These are phyloP conservation scores for Pemphigus obesinymphae DNA, from an alignment of 1,140 invertebrate genomes.

Conservation along the genomic window DNA sequence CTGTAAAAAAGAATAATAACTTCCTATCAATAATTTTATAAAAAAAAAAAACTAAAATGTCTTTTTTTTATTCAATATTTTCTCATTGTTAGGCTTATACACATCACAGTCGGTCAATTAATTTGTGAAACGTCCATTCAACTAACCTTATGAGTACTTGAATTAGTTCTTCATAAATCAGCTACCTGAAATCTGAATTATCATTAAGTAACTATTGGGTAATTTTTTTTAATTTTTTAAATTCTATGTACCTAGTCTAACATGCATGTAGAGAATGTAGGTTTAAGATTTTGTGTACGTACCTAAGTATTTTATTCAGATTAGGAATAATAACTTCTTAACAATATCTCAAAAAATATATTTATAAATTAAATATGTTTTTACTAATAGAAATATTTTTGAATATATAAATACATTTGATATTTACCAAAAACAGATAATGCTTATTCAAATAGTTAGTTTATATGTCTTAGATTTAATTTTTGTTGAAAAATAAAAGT, in stretches of 20 bases:
- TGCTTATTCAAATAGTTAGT: neutral
- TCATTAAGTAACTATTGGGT: constrained; percentile 19
- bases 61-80: constrained; percentile 17
- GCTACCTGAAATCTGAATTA: neutral
- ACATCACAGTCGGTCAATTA: neutral
- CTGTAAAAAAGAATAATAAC: no score
- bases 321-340: neutral
- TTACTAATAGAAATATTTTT: neutral
- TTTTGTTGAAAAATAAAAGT: neutral
- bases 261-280: neutral
- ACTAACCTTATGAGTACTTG: neutral
- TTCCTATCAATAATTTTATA: neutral
- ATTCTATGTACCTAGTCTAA: constrained; percentile 1
- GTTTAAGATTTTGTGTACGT: neutral
- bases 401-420: neutral
- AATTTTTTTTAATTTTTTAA: neutral
- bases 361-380: neutral
- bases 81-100: constrained; percentile 18
- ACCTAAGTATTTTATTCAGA: neutral
- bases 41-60: neutral
- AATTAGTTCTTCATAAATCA: constrained; percentile 11
- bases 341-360: neutral
- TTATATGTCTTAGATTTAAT: neutral
- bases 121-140: constrained; percentile 1
- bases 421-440: neutral